Base-by-base conservation (phyloP, 2,113 vertebrate species). In the Romanogobio albipinnatus region DNA sequence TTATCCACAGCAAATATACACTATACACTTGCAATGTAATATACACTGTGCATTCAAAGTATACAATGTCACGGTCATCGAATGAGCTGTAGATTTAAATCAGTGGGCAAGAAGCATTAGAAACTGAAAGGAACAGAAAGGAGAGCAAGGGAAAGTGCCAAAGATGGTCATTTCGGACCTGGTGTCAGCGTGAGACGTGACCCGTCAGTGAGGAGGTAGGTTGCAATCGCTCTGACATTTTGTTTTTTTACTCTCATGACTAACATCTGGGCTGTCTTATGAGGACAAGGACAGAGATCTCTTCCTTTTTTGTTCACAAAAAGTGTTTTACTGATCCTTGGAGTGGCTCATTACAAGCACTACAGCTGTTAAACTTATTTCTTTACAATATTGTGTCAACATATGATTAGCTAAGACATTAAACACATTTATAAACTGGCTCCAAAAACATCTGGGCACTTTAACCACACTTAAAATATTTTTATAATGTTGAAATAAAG, bases 181-280 rank as follows among this genome's bases (percentile, higher is more conserved):
- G 39, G 26, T 26, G 70, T 61, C 53, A 59, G 56, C 51, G 14
- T 61, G 81, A 75, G 70, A 29, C 2, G 51, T 59, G 66, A 58
- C 24, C 56, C 43, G 71, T 75, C 82, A 75, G 39, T 5, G 17
- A 56, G 61, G 49, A 53, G 15, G 1, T 7, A 56, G 22, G 59
- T 51, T 13, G 45, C 47, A 24, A 8, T 77, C 22, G 5, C 73
- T 84, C 22, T 9, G 61, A 84, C 5, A 1, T 75, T 51, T 83
- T 29, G 43, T 36, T 66, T 47, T 59, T 22, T 59, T 43, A 11
- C 10, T 62, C 17, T 83, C 11, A 39, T 61, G 33, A 56, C n/a
- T 33, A 62, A 53, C 29, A 53, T 56, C 24, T 84, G 43, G 82
- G 6, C 75, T 84, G 24, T 76, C 36, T 84, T 36, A 45, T 24